A percentile compares a stretch with the other conserved stretches of the same genome.
Conservation (phyloP, 53 echinoderm and acorn worm species). For the Echinarachnius parma region DNA sequence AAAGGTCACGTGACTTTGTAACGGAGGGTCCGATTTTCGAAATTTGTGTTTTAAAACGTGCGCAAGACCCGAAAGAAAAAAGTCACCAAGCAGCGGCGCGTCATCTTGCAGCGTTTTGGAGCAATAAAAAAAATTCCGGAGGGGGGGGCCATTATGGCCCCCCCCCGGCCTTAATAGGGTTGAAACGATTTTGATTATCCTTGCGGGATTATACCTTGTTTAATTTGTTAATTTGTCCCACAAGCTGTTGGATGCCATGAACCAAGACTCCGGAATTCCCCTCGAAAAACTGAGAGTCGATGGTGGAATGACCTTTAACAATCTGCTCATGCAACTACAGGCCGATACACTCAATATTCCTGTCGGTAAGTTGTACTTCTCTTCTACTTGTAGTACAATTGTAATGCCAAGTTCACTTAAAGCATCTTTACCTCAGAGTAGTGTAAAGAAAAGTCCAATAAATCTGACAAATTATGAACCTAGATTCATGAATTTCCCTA, state of each 20-base stretch:
- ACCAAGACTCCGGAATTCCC: slow-evolving; percentile 85
- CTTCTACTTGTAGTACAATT: too few species aligned
- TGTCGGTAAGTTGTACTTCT: slow-evolving; percentile 71
- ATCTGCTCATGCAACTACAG: slow-evolving; percentile 91
- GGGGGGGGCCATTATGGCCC: too few species aligned
- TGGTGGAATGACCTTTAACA: slow-evolving; percentile 89
- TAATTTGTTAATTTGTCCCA: neutral
- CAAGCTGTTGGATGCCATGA: slow-evolving; percentile 92
- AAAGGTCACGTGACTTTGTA: too few species aligned
- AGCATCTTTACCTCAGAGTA: neutral
- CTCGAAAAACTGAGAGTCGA: slow-evolving; percentile 77
- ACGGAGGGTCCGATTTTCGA: too few species aligned
- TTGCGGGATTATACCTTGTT: neutral
- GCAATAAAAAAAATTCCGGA: too few species aligned
- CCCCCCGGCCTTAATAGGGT: too few species aligned
- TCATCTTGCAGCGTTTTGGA: too few species aligned
- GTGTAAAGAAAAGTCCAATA: neutral
- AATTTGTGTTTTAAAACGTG: too few species aligned
- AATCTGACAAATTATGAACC: neutral
- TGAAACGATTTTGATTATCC: too few species aligned
- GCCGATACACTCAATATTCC: slow-evolving; percentile 86
- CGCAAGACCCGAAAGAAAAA: too few species aligned
- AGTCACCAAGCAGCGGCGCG: too few species aligned
- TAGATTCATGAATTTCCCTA: neutral
- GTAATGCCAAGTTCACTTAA: too few species aligned